Percentiles rank a stretch among this genome's conserved stretches.
These are phyloP conservation scores for Cacoxenus indagator DNA, from an alignment of 2,888 invertebrate genomes.

Conservation along the genomic window DNA sequence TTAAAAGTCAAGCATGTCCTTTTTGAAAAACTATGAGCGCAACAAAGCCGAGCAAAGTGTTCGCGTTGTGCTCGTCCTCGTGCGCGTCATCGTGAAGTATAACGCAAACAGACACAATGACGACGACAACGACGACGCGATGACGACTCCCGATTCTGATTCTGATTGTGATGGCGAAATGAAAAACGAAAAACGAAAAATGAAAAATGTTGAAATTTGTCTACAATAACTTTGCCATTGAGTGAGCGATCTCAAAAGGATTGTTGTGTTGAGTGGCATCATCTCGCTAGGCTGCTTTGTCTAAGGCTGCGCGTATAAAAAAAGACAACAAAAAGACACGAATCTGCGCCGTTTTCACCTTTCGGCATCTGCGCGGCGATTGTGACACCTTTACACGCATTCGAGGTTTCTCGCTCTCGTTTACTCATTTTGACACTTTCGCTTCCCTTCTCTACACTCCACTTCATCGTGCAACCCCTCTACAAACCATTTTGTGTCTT, in stretches of 20 bases:
- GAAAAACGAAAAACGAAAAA: too few species aligned
- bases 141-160: too few species aligned
- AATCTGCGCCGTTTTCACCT: constrained; percentile 8
- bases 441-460: constrained; percentile 25
- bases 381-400: constrained; percentile 47
- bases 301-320: constrained; percentile 27
- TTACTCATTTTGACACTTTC: constrained; percentile 47
- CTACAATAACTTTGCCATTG: constrained; percentile 65
- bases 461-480: too few species aligned
- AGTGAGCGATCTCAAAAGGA: constrained; percentile 58
- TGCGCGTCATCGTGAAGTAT: constrained; percentile 19
- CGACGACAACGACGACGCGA: too few species aligned
- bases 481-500: too few species aligned
- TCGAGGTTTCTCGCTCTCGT: background rate
- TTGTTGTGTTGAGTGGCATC: constrained; percentile 33
- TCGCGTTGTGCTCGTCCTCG: too few species aligned
- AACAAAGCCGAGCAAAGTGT: background rate
- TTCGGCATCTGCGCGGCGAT: constrained; percentile 40
- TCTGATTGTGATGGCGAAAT: too few species aligned
- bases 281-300: background rate
- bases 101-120: constrained; percentile 40
- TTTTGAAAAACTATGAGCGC: constrained; percentile 26
- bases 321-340: constrained; percentile 24
- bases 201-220: constrained; percentile 64
- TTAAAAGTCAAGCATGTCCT: constrained; percentile 65